Percentiles rank a stretch among this genome's conserved stretches.
phyloP scores from a whole-genome alignment of 2,113 vertebrate genomes.

The Psammodynastes pulverulentus region DNA sequence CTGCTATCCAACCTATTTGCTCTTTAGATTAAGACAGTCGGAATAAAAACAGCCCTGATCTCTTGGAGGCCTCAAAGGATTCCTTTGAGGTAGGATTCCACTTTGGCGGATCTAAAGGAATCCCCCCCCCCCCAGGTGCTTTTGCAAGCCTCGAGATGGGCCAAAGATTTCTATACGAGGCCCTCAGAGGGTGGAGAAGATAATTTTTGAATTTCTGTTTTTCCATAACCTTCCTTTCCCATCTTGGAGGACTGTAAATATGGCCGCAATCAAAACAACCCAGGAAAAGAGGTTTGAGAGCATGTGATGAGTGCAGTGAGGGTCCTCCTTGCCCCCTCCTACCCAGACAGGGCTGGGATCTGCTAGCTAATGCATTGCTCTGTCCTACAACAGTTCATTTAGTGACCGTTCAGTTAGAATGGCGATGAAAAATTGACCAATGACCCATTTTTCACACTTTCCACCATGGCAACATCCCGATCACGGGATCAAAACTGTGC shows the following conservation, averaged over 20 bases:
- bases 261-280: neutral
- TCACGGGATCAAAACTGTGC: too few relatives aligned
- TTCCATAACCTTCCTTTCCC: neutral
- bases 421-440: too few relatives aligned
- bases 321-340: neutral
- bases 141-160: neutral
- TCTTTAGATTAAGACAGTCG: neutral
- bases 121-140: too few relatives aligned
- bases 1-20: neutral
- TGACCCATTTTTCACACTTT: too few relatives aligned
- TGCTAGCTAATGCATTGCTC: neutral
- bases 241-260: neutral
- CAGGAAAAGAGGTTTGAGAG: neutral
- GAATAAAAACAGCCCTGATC: rapidly evolving
- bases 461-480: too few relatives aligned
- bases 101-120: neutral
- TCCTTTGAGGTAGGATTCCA: neutral
- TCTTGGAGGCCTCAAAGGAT: neutral
- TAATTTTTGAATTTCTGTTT: neutral
- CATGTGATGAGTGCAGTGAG: neutral
- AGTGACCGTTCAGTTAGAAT: too few relatives aligned
- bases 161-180: neutral
- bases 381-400: neutral
- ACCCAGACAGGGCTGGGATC: neutral
- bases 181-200: neutral